phyloP scores from a whole-genome alignment of 2,888 invertebrate species.

The Platycnemis pennipes region DNA sequence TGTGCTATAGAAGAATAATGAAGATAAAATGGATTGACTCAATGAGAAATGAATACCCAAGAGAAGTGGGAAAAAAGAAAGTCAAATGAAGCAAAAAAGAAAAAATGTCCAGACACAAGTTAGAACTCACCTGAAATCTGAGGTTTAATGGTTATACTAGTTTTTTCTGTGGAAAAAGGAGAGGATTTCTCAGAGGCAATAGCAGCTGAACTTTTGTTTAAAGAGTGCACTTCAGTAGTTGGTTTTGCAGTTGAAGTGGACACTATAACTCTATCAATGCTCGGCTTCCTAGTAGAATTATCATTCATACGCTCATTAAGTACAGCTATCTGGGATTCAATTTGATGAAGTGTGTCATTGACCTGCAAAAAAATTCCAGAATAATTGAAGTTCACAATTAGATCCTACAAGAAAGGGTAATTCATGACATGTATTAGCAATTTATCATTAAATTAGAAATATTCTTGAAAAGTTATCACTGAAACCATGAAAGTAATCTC shows the following conservation, averaged over 20 bases:
- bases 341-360: slow-evolving; percentile 4
- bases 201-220: not conserved
- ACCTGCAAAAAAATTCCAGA: not conserved
- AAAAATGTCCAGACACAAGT: no score
- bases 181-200: not conserved
- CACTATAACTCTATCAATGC: not conserved
- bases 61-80: no score
- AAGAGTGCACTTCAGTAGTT: not conserved
- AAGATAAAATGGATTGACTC: no score
- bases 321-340: not conserved
- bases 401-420: not conserved
- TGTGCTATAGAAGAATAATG: no score
- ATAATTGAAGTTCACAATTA: not conserved
- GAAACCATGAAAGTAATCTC: no score
- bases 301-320: not conserved
- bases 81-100: no score
- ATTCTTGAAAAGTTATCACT: not conserved
- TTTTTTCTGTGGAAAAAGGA: not conserved
- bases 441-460: not conserved
- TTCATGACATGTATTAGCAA: not conserved
- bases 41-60: no score
- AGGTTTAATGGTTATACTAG: not conserved
- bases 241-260: not conserved
- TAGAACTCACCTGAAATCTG: not conserved
- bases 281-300: not conserved